Conservation (phyloP, 2,113 vertebrate species). For the Actinemys pallida region DNA sequence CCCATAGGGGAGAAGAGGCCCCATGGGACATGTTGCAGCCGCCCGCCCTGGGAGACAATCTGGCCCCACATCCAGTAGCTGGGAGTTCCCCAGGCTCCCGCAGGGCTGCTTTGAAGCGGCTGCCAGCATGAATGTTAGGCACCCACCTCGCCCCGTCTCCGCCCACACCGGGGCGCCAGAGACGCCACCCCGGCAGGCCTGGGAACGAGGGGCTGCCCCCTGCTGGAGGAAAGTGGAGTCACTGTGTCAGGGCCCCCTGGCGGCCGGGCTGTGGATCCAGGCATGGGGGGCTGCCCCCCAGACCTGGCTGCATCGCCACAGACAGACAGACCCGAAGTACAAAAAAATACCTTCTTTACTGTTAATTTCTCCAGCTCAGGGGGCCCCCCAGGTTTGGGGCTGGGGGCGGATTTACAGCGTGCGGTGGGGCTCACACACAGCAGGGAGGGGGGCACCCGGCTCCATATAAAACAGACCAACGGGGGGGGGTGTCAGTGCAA, state of each 20-base stretch:
- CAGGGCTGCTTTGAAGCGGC: no score
- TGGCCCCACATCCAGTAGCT: no score
- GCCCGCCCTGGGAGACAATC: no score
- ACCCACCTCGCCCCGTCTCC: not conserved
- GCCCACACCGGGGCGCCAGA: no score
- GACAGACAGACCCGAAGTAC: constrained; percentile 28
- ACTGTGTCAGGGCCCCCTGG: not conserved
- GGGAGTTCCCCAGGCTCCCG: no score
- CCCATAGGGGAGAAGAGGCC: no score
- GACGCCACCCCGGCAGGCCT: not conserved
- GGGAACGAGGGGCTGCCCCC: not conserved
- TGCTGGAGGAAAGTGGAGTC: not conserved
- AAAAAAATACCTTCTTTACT: constrained; percentile 78
- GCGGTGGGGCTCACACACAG: not conserved
- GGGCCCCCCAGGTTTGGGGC: not conserved
- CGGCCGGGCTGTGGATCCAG: not conserved
- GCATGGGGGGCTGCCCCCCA: not conserved
- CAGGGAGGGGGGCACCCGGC: constrained; percentile 17
- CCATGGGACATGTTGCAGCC: no score
- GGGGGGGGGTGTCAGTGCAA: not conserved
- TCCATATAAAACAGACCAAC: constrained; percentile 28
- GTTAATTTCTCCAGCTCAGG: constrained; percentile 39
- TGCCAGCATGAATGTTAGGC: no score
- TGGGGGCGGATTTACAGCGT: not conserved
- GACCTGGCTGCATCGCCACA: not conserved